Base-by-base conservation (phyloP, 2,113 vertebrate genomes). In the Halcyon malimbica region DNA sequence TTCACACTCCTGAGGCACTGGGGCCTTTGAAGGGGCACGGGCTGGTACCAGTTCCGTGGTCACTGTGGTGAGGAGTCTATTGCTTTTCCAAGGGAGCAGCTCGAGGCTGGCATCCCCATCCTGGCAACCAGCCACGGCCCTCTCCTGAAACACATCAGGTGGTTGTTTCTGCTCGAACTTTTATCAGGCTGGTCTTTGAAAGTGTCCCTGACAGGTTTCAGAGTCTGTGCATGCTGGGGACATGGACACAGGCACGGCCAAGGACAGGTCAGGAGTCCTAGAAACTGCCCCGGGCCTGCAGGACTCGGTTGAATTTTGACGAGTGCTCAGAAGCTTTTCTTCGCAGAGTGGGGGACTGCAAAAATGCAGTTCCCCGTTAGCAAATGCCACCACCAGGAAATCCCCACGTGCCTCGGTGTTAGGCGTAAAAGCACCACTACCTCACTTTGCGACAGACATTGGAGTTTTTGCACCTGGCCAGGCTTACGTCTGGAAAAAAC, bases 1-100 rank as follows among this genome's bases (percentile, higher is more conserved):
- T 74, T 83, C 53, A 54, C 9, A 29, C 14, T 85, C 50, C 35
- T 76, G 57, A 85, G 53, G 41, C 21, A 73, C 16, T 3, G 25
- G 9, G 13, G 20, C 1, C 0, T 39, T 85, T 77, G 65, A 28
- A 33, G 9, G 7, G 10, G 3, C 19, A 11, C 23, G 26, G 31
- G 10, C 19, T 80, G 37, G 35, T 69, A 28, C 50, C 26, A 10
- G 41, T 87, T 93, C 69, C 14, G 4, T 33, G 44, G 71, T 65
- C 11, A 10, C 18, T 76, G 3, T 64, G 20, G 10, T 31, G 20
- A 86, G 59, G 21, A 80, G 5, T 57, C 12, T 41, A 23, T 80
- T 57, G 41, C 24, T 56, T 85, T 71, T 69, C 74, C 0, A 2
- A n/a, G 19, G 42, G 25, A 76, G 24, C 54, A 81, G 33, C 9